Evolutionary conservation across 2,797 vertebrate genomes (phyloP), one percentile per base, ranked within the genome.

Genomic region (Lacerta bilineata): DNA sequence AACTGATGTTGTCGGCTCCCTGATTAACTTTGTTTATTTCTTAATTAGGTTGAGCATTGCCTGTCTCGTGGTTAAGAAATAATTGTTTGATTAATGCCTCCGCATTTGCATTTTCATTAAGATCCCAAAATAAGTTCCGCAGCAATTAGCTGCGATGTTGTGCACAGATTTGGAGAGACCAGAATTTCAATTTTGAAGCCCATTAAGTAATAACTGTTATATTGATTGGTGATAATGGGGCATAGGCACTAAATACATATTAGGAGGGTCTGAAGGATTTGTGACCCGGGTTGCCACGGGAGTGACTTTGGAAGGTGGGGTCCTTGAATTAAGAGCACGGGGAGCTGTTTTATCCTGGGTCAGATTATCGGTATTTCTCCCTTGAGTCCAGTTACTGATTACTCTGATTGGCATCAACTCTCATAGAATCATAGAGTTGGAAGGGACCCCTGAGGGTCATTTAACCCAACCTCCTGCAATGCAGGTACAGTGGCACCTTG

Each of bases 11-110:
- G 94, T 95, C 95, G 89, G 90, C 88, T 95, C 89, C 0, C 96
- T 96, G 95, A 95, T 97, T 96, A 96, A 95, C 96, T 96, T 96
- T 96, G 96, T 96, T 97, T 97, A 96, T 96, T 95, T 92, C 94
- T 94, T 95, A 95, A 97, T 96, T 96, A 93, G 93, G 91, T 95
- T 95, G 95, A 96, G 91, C 18, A 84, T 94, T 33, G 77, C 90
- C 95, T 94, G 94, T 91, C 95, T 96, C 2, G 0, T 80, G 89
- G 91, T 92, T 96, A 93, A 41, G 50, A 95, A 97, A 95, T 96
- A 96, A 97, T 95, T 92, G 94, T 96, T 95, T 97, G 97, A 97
- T 97, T 92, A 95, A 97, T 95, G 94, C 72, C 80, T 90, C 72
- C 64, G 91, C 89, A 96, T 97, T 96, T 95, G 90, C 91, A 93